Evolutionary conservation across 1,140 invertebrate species (phyloP), one percentile per base, ranked within the genome.

Genomic region (Orius insidiosus): DNA sequence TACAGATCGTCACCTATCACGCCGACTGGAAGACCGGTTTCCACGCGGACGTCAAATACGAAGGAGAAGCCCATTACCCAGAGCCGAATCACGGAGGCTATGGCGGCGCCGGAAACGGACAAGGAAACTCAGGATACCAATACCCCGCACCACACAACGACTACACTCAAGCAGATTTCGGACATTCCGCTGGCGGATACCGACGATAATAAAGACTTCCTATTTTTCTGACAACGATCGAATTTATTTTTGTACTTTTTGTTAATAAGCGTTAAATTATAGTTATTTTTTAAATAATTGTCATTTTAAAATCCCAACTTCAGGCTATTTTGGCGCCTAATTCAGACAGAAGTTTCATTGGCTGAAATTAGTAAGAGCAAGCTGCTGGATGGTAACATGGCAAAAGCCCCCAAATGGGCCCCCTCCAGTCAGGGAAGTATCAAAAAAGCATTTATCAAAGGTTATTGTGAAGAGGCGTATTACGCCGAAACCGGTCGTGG

Each of bases 1-100:
- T 71, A n/a, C 70, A 72, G 53, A 67, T 69, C 53, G 80, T 84
- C 9, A 77, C 74, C 3, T 85, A 85, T 60, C 78, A 75, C 36
- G 80, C 81, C 0, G 80, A 84, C 54, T 79, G 78, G 73, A 69
- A 75, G 56, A 78, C 72, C 5, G 80, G 80, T 6, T 84, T 78
- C 63, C 78, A 82, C 57, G 80, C 80, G n/a, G 76, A 82, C 48
- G 79, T 84, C 2, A 70, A 74, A 49, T 85, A 83, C 56, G 77
- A 80, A 55, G 79, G 78, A 3, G 71, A 76, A 49, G 74, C 76
- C 0, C 67, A 64, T 14, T 79, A 75, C 52, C 75, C 75, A 0
- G 46, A 47, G 70, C 76, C 50, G 62, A 63, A 11, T 64, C 62
- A 41, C 55, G 24, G 60, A 30, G 8, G 62, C 42, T 55, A 59